phyloP scores from a whole-genome alignment of 2,797 vertebrate genomes.

The Salmo trutta region DNA sequence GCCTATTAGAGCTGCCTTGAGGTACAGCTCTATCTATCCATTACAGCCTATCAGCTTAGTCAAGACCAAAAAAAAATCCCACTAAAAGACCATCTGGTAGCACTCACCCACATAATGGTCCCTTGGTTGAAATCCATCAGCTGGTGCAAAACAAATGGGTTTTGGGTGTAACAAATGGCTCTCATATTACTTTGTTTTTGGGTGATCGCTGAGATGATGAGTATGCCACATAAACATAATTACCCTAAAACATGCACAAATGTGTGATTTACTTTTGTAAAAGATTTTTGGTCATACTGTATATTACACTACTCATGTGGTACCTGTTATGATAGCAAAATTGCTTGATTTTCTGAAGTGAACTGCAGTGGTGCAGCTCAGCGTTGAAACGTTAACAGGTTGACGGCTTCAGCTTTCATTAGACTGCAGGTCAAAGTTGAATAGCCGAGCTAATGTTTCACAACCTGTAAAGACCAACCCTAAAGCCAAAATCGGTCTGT shows the following conservation, averaged over 20 bases:
- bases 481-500: not conserved
- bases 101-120: slow-evolving; percentile 2
- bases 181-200: not conserved
- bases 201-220: not conserved
- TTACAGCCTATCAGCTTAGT: slow-evolving; percentile 31
- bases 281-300: not conserved
- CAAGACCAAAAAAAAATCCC: slow-evolving; percentile 11
- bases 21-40: slow-evolving; percentile 27
- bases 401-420: not conserved
- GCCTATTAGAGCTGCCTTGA: slow-evolving; percentile 24
- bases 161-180: not conserved
- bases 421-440: not conserved
- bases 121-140: slow-evolving; percentile 11
- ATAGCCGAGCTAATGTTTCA: not conserved
- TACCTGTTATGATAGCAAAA: too few species aligned
- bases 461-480: not conserved
- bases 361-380: too few species aligned
- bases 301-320: too few species aligned
- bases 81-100: slow-evolving; percentile 32
- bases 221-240: not conserved
- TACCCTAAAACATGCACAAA: not conserved
- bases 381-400: not conserved
- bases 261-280: not conserved
- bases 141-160: not conserved
- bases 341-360: not conserved